These are phyloP conservation scores for Champsocephalus esox DNA, from an alignment of 2,797 vertebrate species.

Conservation along the genomic window DNA sequence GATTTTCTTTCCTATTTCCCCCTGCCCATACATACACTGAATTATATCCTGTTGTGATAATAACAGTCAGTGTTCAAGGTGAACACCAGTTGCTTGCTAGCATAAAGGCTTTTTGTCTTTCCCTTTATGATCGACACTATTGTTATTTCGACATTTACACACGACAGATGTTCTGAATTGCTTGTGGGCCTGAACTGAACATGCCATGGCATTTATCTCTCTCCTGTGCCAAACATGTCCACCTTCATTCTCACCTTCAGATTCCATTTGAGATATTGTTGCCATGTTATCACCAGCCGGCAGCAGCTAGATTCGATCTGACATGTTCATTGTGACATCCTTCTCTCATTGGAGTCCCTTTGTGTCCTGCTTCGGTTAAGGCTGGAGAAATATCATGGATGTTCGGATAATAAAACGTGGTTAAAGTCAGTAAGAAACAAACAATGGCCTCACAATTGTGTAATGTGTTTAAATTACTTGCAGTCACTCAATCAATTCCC, in stretches of 20 bases:
- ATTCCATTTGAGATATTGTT: constrained; percentile 25
- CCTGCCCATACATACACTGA: background rate
- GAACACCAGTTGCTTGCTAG: background rate
- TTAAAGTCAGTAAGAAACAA: background rate
- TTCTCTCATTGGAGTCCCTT: background rate
- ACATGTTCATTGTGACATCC: background rate
- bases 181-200: background rate
- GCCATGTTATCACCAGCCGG: background rate
- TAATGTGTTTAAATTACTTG: background rate
- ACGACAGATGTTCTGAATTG: background rate
- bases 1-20: constrained; percentile 1
- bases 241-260: constrained; percentile 19
- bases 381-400: background rate
- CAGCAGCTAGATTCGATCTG: constrained; percentile 13
- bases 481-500: no score
- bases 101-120: background rate
- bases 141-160: background rate
- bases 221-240: background rate
- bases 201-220: background rate
- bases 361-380: background rate
- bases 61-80: constrained; percentile 6
- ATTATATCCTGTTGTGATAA: constrained; percentile 10
- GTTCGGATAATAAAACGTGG: background rate
- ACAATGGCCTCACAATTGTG: background rate
- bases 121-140: background rate